Conservation (phyloP, 2,113 vertebrate species). For the Alaudala cheleensis region DNA sequence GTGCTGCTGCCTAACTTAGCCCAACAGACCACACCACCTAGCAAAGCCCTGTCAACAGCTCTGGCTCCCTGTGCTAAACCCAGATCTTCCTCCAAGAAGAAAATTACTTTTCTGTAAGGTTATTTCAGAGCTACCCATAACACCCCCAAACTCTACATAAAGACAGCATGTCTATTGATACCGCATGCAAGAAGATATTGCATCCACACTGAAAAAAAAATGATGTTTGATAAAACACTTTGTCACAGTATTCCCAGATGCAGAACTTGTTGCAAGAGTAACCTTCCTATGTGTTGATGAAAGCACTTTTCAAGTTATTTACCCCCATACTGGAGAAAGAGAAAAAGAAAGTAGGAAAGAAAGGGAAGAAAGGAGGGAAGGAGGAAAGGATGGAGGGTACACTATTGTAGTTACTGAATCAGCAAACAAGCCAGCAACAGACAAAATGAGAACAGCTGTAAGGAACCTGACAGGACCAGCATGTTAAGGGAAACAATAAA, state of each 20-base stretch:
- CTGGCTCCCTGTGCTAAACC: not conserved
- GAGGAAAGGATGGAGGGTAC: not conserved
- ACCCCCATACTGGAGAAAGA: not conserved
- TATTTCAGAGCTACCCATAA: not conserved
- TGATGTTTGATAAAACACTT: slow-evolving; percentile 31
- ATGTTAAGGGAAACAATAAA: slow-evolving; percentile 15
- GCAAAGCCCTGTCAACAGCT: not conserved
- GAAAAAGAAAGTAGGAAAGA: not conserved
- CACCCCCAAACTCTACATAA: not conserved
- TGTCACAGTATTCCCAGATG: slow-evolving; percentile 24
- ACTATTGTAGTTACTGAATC: slow-evolving; percentile 10
- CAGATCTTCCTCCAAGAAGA: not conserved
- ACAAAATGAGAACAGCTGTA: slow-evolving; percentile 27
- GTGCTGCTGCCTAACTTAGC: not conserved
- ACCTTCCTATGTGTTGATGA: not conserved
- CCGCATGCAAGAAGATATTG: not conserved
- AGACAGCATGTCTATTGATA: not conserved
- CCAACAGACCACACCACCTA: not conserved
- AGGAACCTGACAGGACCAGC: not conserved
- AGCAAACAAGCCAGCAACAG: not conserved
- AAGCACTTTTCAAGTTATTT: slow-evolving; percentile 26
- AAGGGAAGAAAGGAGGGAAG: not conserved
- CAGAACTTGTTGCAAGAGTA: slow-evolving; percentile 42
- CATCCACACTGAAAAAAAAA: slow-evolving; percentile 36
- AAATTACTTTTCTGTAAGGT: not conserved